Percentiles rank a stretch among this genome's conserved stretches.
These are phyloP conservation scores for Prionailurus bengalensis DNA, from an alignment of 2,113 vertebrate species.

Conservation along the genomic window DNA sequence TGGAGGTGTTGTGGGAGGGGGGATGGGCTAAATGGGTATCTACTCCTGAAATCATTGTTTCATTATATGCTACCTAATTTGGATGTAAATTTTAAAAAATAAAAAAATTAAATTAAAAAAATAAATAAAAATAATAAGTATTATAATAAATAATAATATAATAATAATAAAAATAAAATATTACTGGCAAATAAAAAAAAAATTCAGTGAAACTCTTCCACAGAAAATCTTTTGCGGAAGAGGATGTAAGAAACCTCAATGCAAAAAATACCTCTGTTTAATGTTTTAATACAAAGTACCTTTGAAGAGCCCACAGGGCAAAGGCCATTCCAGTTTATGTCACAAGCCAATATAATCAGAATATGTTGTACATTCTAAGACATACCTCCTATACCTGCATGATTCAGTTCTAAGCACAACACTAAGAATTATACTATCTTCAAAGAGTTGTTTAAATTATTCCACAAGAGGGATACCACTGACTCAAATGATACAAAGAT, in stretches of 20 bases:
- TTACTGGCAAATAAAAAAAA: too few relatives aligned
- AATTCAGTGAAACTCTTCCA: neutral
- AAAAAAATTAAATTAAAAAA: too few relatives aligned
- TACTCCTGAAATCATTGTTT: too few relatives aligned
- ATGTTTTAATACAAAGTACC: neutral
- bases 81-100: too few relatives aligned
- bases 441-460: conserved; percentile 27
- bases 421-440: conserved; percentile 19
- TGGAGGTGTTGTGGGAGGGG: too few relatives aligned
- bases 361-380: neutral
- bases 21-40: too few relatives aligned
- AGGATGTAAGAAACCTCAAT: neutral
- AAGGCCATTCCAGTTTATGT: neutral
- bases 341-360: neutral
- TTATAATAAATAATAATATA: too few relatives aligned
- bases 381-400: neutral
- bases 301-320: neutral
- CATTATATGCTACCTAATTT: too few relatives aligned
- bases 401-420: neutral
- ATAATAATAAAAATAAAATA: too few relatives aligned
- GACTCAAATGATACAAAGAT: conserved; percentile 16
- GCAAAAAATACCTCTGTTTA: neutral
- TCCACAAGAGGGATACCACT: neutral
- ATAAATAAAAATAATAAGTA: too few relatives aligned
- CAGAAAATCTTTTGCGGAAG: neutral